Evolutionary conservation across 2,797 vertebrate genomes (phyloP).

Genomic region (Acanthiza pusilla): DNA sequence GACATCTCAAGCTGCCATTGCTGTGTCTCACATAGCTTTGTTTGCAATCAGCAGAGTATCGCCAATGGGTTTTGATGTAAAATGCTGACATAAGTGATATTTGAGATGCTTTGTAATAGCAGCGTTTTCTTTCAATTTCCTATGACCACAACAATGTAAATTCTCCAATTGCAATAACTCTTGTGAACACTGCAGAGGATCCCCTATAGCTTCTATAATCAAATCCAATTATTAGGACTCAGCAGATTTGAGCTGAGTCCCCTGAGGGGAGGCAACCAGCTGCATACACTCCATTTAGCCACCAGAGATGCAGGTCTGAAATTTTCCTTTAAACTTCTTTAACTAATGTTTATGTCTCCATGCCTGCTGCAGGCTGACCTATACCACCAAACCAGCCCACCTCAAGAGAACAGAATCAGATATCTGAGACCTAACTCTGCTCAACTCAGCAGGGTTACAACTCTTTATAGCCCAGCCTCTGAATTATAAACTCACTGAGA

Average conservation of each 20-base stretch:
- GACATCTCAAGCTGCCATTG: neutral
- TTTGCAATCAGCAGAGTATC: neutral
- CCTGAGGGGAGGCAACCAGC: neutral
- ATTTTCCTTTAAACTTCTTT: neutral
- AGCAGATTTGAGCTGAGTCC: neutral
- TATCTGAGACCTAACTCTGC: neutral
- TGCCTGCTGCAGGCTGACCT: neutral
- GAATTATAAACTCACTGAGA: neutral
- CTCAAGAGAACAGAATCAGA: neutral
- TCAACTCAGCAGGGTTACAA: neutral
- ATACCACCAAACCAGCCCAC: neutral
- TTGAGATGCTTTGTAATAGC: neutral
- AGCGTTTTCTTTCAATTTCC: neutral
- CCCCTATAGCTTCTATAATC: neutral
- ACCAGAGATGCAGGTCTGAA: neutral
- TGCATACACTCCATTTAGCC: neutral
- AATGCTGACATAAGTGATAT: neutral
- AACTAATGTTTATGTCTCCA: neutral
- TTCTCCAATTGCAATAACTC: neutral
- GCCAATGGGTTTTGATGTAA: neutral
- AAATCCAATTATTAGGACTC: neutral
- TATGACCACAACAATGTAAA: neutral
- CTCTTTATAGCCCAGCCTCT: neutral
- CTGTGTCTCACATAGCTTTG: neutral
- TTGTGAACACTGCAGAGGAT: neutral